Conservation (phyloP, 2,888 invertebrate species). For the Lithodes maja region DNA sequence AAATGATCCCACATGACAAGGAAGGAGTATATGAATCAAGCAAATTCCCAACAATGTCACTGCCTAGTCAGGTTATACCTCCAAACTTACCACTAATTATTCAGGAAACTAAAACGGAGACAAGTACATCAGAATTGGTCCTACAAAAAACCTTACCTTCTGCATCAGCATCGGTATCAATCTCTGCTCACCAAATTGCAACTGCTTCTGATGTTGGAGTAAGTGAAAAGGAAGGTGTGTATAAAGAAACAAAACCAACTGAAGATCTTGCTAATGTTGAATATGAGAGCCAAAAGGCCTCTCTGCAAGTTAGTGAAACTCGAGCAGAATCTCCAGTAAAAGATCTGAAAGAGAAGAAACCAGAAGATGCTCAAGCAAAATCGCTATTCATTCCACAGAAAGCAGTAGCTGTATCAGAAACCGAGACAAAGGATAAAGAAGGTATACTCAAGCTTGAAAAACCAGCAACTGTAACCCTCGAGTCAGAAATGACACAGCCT, state of each 20-base stretch:
- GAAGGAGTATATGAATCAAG: conserved; percentile 71
- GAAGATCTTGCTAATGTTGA: conserved; percentile 76
- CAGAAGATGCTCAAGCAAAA: conserved; percentile 51
- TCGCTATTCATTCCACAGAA: conserved; percentile 61
- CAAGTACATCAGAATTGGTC: conserved; percentile 38
- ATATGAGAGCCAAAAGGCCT: conserved; percentile 73
- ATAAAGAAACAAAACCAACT: conserved; percentile 77
- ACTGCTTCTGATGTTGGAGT: conserved; percentile 52
- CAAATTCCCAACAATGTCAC: conserved; percentile 51
- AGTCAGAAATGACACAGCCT: conserved; percentile 51
- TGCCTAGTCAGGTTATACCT: conserved; percentile 37
- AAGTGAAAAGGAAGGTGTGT: conserved; percentile 78
- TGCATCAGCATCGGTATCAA: conserved; percentile 50
- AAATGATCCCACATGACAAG: conserved; percentile 62
- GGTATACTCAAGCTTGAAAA: conserved; percentile 77
- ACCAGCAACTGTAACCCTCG: conserved; percentile 73
- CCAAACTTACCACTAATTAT: conserved; percentile 58
- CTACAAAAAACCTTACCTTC: conserved; percentile 44
- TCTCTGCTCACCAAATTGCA: conserved; percentile 51
- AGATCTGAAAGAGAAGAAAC: conserved; percentile 72
- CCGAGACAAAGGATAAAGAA: conserved; percentile 80
- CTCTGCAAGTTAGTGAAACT: conserved; percentile 75
- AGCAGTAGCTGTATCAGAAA: conserved; percentile 75
- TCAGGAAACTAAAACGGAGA: conserved; percentile 49
- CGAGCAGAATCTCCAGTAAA: conserved; percentile 75